These are phyloP conservation scores for Merops nubicus DNA, from an alignment of 2,113 vertebrate species.

Conservation along the genomic window DNA sequence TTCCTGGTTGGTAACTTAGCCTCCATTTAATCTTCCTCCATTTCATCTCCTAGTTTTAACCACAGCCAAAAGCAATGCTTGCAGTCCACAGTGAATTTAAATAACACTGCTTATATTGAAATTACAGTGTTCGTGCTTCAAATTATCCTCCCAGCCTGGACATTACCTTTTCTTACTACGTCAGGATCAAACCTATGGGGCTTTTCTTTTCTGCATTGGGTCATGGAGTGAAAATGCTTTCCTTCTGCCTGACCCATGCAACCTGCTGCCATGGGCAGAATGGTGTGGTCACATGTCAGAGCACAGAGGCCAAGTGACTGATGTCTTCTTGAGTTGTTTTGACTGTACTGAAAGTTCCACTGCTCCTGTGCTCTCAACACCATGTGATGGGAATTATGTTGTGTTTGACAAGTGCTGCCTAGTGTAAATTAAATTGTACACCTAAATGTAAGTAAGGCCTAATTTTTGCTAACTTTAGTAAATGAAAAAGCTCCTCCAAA, in stretches of 20 bases:
- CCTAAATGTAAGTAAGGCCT: background rate
- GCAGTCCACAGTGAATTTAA: background rate
- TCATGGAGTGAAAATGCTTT: background rate
- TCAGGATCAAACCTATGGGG: background rate
- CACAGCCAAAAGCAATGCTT: background rate
- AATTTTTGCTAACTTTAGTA: no score
- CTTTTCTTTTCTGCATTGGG: background rate
- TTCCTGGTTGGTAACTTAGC: background rate
- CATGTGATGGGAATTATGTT: background rate
- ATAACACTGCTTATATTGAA: background rate
- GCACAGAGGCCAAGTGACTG: background rate
- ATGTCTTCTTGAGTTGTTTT: background rate
- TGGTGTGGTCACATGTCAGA: fast-evolving
- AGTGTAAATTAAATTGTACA: background rate
- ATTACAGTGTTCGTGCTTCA: background rate
- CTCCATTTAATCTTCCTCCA: background rate
- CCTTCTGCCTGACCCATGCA: background rate
- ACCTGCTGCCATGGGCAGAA: background rate
- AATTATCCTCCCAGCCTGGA: background rate
- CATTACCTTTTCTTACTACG: background rate
- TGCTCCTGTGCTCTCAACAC: background rate
- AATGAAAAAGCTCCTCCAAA: background rate
- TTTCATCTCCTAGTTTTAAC: background rate
- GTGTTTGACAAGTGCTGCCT: background rate
- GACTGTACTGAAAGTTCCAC: background rate